Conservation (phyloP, 2,113 vertebrate genomes). For the Ophthalmotilapia sp. region DNA sequence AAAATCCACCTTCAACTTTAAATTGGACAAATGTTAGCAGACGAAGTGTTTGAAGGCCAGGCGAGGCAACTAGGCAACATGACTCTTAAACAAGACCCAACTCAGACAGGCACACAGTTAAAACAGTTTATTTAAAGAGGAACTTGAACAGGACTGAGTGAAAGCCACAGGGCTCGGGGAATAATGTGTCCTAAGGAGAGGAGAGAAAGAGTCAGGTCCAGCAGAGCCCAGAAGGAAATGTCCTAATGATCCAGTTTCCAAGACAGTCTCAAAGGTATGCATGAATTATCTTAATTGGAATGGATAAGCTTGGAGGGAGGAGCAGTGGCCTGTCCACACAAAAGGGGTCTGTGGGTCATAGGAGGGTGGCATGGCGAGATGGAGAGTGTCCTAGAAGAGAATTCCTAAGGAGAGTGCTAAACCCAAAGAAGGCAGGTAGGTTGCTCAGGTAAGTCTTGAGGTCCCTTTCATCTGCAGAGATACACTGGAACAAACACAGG, state of each 20-base stretch:
- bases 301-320: background rate
- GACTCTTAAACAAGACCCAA: background rate
- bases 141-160: background rate
- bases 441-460: background rate
- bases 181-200: background rate
- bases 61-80: background rate
- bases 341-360: background rate
- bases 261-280: background rate
- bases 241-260: background rate
- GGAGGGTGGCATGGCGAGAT: background rate
- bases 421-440: background rate
- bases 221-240: background rate
- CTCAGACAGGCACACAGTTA: background rate
- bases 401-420: background rate
- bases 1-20: background rate
- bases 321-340: background rate
- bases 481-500: background rate
- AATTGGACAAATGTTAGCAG: background rate
- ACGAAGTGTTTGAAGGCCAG: background rate
- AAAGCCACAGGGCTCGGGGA: background rate
- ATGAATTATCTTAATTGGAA: background rate
- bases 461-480: background rate
- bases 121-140: background rate
- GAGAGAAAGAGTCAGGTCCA: background rate
- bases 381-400: background rate